Base-by-base conservation (phyloP, 64 coral and sea anemone genomes). In the Montipora cactus region DNA sequence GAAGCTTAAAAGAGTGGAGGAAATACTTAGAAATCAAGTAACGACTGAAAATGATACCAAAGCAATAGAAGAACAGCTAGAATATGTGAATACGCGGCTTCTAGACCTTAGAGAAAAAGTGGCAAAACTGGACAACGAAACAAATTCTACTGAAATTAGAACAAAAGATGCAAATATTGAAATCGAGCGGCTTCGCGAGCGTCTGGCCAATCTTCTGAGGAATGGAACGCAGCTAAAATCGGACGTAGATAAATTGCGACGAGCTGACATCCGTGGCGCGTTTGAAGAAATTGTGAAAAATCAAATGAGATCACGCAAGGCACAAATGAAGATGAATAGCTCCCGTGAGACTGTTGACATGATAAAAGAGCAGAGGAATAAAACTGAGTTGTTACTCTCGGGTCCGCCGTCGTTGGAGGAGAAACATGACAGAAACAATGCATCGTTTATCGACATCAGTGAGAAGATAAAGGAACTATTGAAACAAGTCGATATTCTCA, bases 271-370 rank as follows among this genome's bases (percentile, higher is more conserved):
- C 1, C 64, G 78, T 4, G 95, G 95, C 19, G 92, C 95, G 3
- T 97, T 77, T 8, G 84, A 97, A 21, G 83, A 81, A 44, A 77
- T 97, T 28, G 81, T 89, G 81, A 84, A 97, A 47, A 97, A 94
- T 68, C 95, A 95, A 44, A 58, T 77, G 55, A 67, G 92, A 9
- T 94, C 92, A 46, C 84, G 84, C 5, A 25, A 78, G 2, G 89
- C 95, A 1, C 89, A 97, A 49, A 88, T 73, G 14, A 77, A 66
- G 70, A 93, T 97, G 0, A 94, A 94, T 62, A 84, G 77, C 52
- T 93, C 92, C 55, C 91, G 75, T 4, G 78, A 91, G 18, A 84
- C 48, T 73, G 79, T 94, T 14, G 21, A 89, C 1, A 61, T 64
- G 69, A 52, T 89, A 9, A 87, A 70, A 5, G 91, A 74, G 50